Evolutionary conservation across 1,140 invertebrate species (phyloP).

Genomic region (Pissodes strobi): DNA sequence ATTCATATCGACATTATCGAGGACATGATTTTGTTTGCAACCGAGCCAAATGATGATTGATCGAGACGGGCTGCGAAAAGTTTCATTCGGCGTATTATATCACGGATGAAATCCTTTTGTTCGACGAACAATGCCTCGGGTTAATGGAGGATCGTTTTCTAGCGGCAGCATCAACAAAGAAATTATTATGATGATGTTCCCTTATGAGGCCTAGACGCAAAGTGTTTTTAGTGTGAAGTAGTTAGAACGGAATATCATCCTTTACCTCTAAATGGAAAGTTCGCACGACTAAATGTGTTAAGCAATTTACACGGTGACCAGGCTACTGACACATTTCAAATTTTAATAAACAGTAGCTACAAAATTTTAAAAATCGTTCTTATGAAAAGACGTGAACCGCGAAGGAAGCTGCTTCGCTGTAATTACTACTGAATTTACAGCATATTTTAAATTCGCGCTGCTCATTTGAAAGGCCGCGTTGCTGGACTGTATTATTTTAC

Average conservation of each 20-base stretch:
- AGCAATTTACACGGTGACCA: no score
- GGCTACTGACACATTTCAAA: no score
- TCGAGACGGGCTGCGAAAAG: conserved; percentile 11
- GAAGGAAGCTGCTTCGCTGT: no score
- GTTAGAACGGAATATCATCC: conserved; percentile 17
- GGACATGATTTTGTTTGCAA: conserved; percentile 15
- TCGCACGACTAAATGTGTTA: neutral
- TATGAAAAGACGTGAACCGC: no score
- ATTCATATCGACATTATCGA: conserved; percentile 17
- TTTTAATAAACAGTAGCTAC: no score
- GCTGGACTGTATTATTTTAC: no score
- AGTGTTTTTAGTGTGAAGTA: conserved; percentile 25
- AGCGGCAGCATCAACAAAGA: conserved; percentile 21
- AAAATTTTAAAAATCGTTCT: no score
- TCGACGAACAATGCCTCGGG: conserved; percentile 23
- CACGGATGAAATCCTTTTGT: conserved; percentile 13
- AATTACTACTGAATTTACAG: no score
- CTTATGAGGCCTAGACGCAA: conserved; percentile 6
- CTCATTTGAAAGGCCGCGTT: no score
- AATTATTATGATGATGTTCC: conserved; percentile 28
- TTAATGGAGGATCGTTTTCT: conserved; percentile 27
- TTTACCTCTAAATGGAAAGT: conserved; percentile 8
- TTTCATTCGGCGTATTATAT: conserved; percentile 9
- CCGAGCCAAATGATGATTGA: conserved; percentile 21
- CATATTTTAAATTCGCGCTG: no score